Conservation (phyloP, 2,797 vertebrate genomes). For the Lepus townsendii region DNA sequence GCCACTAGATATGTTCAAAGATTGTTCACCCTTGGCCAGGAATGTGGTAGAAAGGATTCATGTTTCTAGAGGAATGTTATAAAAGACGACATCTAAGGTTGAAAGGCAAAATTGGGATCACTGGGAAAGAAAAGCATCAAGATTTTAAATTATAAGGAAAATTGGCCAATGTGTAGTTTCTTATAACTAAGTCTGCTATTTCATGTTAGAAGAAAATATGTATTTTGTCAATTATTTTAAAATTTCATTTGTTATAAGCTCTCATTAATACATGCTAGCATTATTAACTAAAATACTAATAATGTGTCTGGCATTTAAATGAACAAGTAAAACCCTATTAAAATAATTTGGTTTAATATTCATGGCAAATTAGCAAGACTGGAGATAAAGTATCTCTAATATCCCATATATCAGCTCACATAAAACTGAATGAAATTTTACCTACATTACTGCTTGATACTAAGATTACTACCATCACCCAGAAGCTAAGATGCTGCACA, state of each 20-base stretch:
- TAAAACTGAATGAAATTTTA: neutral
- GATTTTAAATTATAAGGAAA: conserved; percentile 33
- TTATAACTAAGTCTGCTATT: neutral
- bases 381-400: neutral
- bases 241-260: neutral
- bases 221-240: neutral
- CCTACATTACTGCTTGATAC: neutral
- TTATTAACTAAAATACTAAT: neutral
- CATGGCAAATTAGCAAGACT: neutral
- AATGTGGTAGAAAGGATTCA: neutral
- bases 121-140: neutral
- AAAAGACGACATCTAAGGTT: neutral
- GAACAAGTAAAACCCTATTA: neutral
- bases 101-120: neutral
- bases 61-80: neutral
- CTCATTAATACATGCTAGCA: neutral
- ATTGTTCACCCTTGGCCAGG: neutral
- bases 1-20: neutral
- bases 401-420: neutral
- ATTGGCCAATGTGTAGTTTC: neutral
- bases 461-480: neutral
- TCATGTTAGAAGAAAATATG: conserved; percentile 7
- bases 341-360: neutral
- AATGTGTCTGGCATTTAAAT: neutral
- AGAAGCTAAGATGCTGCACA: neutral